A percentile compares a stretch with the other conserved stretches of the same genome.
phyloP scores from a whole-genome alignment of 2,797 vertebrate genomes.

The Spinibarbus caldwelli region DNA sequence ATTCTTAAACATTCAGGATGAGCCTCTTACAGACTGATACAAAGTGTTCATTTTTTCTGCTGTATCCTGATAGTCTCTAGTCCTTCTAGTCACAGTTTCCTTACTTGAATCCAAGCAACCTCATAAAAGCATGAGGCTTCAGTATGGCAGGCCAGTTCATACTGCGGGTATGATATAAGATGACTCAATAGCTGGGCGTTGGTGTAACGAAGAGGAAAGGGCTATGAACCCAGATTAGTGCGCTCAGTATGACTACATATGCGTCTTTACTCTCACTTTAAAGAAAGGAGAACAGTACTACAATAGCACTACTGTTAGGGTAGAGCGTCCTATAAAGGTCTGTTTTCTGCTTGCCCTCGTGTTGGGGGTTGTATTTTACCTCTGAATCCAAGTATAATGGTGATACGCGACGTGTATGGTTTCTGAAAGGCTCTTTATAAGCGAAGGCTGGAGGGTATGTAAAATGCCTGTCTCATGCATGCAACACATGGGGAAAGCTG shows the following conservation, averaged over 20 bases:
- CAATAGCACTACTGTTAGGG: constrained; percentile 38
- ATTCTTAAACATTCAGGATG: neutral
- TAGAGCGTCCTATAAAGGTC: constrained; percentile 41
- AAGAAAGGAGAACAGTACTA: constrained; percentile 48
- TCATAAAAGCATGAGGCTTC: constrained; percentile 22
- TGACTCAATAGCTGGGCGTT: constrained; percentile 50
- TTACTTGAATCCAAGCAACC: constrained; percentile 50
- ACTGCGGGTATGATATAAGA: constrained; percentile 39
- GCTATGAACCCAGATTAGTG: constrained; percentile 35
- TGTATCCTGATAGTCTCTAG: constrained; percentile 18
- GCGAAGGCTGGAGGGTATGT: constrained; percentile 43
- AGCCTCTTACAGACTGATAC: neutral
- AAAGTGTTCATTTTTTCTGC: constrained; percentile 29
- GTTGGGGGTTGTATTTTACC: constrained; percentile 48
- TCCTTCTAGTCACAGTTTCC: constrained; percentile 31
- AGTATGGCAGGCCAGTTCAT: constrained; percentile 51
- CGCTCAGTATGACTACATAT: constrained; percentile 32
- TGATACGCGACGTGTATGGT: constrained; percentile 1
- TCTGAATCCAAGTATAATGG: constrained; percentile 45
- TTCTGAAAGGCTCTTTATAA: constrained; percentile 45
- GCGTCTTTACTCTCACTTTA: constrained; percentile 24
- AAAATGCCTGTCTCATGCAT: constrained; percentile 59
- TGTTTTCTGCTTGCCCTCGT: constrained; percentile 40
- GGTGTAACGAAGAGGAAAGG: constrained; percentile 45
- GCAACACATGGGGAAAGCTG: constrained; percentile 71